phyloP scores from a whole-genome alignment of 2,888 invertebrate genomes.

The Apantesis nais region DNA sequence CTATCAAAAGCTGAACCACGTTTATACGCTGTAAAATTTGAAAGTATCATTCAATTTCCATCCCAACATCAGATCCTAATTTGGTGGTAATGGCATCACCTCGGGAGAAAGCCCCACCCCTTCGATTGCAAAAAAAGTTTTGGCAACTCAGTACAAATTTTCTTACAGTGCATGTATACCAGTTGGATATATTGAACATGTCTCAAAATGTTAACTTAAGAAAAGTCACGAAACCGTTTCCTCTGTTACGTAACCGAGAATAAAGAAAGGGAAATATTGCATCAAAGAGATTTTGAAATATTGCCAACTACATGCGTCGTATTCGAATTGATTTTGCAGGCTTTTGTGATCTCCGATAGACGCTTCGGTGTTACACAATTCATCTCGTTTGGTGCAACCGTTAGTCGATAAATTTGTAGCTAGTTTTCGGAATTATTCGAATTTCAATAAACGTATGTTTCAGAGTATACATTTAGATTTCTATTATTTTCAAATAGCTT shows the following conservation, averaged over 20 bases:
- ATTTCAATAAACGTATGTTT: slow-evolving; percentile 19
- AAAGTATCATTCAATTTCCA: too few relatives aligned
- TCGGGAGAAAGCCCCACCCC: too few relatives aligned
- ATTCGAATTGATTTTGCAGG: slow-evolving; percentile 72
- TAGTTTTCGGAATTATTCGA: slow-evolving; percentile 21
- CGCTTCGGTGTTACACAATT: slow-evolving; percentile 51
- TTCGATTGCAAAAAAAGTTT: too few relatives aligned
- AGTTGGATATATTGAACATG: slow-evolving; percentile 12
- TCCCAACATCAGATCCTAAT: too few relatives aligned
- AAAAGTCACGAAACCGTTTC: slow-evolving; percentile 53
- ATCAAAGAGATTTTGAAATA: slow-evolving; percentile 80
- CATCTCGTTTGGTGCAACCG: slow-evolving; percentile 32
- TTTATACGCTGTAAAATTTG: too few relatives aligned
- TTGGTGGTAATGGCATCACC: too few relatives aligned
- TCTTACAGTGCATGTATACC: neutral
- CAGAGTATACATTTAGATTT: slow-evolving; percentile 22
- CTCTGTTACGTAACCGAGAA: slow-evolving; percentile 63
- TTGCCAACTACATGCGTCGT: slow-evolving; percentile 78
- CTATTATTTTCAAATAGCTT: neutral
- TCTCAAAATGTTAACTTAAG: slow-evolving; percentile 47
- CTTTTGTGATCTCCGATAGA: slow-evolving; percentile 60
- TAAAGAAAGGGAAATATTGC: slow-evolving; percentile 70
- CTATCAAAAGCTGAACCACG: too few relatives aligned
- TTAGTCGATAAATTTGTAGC: slow-evolving; percentile 21
- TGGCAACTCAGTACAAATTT: neutral